Percentiles rank a stretch among this genome's conserved stretches.
Evolutionary conservation across 2,888 invertebrate genomes (phyloP).

Genomic region (Drosophila mulleri): DNA sequence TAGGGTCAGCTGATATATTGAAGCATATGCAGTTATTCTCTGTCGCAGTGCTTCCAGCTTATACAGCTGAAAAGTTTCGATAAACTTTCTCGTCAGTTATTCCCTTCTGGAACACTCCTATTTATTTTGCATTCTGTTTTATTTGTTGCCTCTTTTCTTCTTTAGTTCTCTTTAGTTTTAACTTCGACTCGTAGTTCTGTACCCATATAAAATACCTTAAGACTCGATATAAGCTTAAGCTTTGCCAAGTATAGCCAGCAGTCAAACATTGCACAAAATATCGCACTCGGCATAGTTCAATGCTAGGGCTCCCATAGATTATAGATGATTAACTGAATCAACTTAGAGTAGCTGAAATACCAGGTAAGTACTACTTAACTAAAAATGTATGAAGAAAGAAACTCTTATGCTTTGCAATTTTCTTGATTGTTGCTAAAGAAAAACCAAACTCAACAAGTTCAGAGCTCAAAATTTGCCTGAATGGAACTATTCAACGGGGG

Average conservation of each 20-base stretch:
- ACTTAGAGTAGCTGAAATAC: neutral
- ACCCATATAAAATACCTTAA: neutral
- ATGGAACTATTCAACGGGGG: neutral
- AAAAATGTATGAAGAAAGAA: neutral
- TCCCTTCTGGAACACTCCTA: too few species aligned
- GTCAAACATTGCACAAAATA: neutral
- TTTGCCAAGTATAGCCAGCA: neutral
- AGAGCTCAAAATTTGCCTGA: neutral
- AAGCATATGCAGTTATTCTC: too few species aligned
- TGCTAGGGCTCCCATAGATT: too few species aligned
- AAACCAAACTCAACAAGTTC: neutral
- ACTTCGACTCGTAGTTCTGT: neutral
- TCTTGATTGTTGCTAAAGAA: neutral
- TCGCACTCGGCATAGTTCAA: neutral
- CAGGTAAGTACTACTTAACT: conserved; percentile 3
- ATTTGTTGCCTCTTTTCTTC: too few species aligned
- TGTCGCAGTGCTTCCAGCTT: neutral
- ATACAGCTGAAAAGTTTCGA: neutral
- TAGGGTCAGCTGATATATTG: neutral
- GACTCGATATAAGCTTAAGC: neutral
- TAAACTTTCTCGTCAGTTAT: neutral
- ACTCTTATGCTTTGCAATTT: neutral
- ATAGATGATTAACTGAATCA: too few species aligned
- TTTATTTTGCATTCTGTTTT: neutral
- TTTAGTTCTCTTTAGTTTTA: neutral